These are phyloP conservation scores for Sesamia nonagrioides DNA, from an alignment of 1,140 invertebrate species.

Conservation along the genomic window DNA sequence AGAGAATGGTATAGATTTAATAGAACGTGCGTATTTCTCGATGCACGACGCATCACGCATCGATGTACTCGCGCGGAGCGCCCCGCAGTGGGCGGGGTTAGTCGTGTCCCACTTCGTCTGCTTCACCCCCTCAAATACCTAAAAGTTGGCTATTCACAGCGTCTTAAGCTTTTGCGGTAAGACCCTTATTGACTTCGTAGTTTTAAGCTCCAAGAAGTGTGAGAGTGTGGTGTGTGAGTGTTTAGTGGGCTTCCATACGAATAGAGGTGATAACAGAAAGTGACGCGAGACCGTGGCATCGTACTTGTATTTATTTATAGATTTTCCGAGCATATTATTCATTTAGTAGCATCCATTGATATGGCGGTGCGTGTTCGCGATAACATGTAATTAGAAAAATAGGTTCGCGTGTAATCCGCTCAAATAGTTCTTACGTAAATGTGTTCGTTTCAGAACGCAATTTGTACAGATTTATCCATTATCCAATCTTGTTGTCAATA, in stretches of 20 bases:
- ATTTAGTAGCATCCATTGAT: slow-evolving; percentile 21
- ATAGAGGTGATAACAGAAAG: not conserved
- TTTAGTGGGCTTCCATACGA: slow-evolving; percentile 14
- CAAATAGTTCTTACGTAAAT: slow-evolving; percentile 21
- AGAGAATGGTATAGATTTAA: too few species aligned
- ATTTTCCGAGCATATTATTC: slow-evolving; percentile 30
- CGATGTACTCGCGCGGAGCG: too few species aligned
- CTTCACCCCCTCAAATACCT: too few species aligned
- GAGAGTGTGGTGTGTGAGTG: too few species aligned
- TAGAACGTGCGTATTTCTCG: too few species aligned
- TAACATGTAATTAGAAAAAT: slow-evolving; percentile 24
- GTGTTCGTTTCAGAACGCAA: slow-evolving; percentile 7
- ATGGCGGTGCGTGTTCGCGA: slow-evolving; percentile 20
- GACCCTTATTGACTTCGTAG: too few species aligned
- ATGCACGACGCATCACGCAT: too few species aligned
- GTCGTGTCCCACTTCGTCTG: too few species aligned
- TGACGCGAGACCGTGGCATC: not conserved
- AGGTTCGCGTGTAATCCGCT: slow-evolving; percentile 11
- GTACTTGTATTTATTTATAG: slow-evolving; percentile 16
- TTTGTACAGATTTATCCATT: slow-evolving; percentile 27
- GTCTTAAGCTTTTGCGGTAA: too few species aligned
- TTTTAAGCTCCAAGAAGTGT: too few species aligned
- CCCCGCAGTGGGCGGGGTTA: too few species aligned
- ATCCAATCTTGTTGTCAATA: slow-evolving; percentile 28
- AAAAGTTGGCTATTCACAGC: too few species aligned